A percentile compares a stretch with the other conserved stretches of the same genome.
These are phyloP conservation scores for Pseudomugil gertrudae DNA, from an alignment of 2,797 vertebrate species.

Conservation along the genomic window DNA sequence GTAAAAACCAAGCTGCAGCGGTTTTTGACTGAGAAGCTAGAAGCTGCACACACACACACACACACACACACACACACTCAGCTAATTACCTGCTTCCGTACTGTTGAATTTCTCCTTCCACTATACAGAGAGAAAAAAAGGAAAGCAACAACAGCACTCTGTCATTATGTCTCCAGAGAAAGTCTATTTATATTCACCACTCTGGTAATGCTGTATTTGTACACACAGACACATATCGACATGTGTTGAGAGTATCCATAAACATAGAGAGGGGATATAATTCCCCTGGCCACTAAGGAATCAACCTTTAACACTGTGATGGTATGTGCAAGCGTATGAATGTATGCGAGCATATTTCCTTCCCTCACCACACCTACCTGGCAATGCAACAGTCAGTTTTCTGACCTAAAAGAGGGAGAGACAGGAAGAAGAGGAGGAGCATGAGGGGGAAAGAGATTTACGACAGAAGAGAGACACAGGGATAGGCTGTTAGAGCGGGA, in stretches of 20 bases:
- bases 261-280: constrained; percentile 60
- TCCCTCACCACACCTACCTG: constrained; percentile 86
- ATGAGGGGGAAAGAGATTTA: constrained; percentile 2
- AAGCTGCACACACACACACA: constrained; percentile 28
- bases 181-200: constrained; percentile 73
- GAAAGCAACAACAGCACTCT: constrained; percentile 53
- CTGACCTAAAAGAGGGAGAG: constrained; percentile 85
- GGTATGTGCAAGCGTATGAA: constrained; percentile 22
- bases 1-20: constrained; percentile 33
- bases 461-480: constrained; percentile 27
- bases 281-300: constrained; percentile 55
- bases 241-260: constrained; percentile 61
- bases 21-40: constrained; percentile 16
- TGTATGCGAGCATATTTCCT: constrained; percentile 45
- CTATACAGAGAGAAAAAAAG: constrained; percentile 59
- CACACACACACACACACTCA: constrained; percentile 22
- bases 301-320: constrained; percentile 41
- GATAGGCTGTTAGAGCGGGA: constrained; percentile 46
- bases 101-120: constrained; percentile 89
- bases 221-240: constrained; percentile 57
- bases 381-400: constrained; percentile 93
- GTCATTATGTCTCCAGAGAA: constrained; percentile 73
- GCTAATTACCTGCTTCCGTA: constrained; percentile 94
- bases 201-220: constrained; percentile 66
- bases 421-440: constrained; percentile 49